Evolutionary conservation across 2,797 vertebrate genomes (phyloP), one percentile per base, ranked within the genome.

Genomic region (Erithacus rubecula): DNA sequence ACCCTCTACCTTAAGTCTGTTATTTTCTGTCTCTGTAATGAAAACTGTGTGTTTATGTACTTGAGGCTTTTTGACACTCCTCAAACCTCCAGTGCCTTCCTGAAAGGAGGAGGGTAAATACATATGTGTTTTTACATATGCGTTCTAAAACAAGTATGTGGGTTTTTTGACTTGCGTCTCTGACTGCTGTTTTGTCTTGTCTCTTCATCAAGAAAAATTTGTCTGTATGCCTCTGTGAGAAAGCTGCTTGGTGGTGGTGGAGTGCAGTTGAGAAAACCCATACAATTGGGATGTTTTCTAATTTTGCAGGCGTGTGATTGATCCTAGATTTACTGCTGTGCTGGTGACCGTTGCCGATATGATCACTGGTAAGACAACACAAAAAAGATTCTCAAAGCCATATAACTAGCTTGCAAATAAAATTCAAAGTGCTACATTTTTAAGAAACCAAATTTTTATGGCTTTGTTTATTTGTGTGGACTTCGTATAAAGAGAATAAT

Each of bases 281-380:
- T 94, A 69, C 88, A 81, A 56, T 53, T 58, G 15, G 19, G 14
- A 52, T 79, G 46, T 95, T 23, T 85, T 95, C 27, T 94, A 32
- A 58, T 94, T 90, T 96, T 96, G 56, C 97, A 99, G 99, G 93
- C 97, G 99, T 87, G 81, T 99, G 69, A 98, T 98, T 78, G 98
- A 99, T 89, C 94, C 98, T 59, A 98, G 99, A 94, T 99, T 99
- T 97, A 96, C 99, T 65, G 93, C 98, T 41, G 93, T 99, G 91
- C 97, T 99, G 46, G 96, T 98, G 76, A 98, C 96, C 62, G 98
- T 98, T 74, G 98, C 99, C 3, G 99, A 99, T 89, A 98, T 99
- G 93, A 97, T 99, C 89, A 97, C 99, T 84, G 98, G 98, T 99
- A 96, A 98, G 98, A 87, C 22, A 69, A 51, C 8, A 29, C 47